Base-by-base conservation (phyloP, 2,888 invertebrate genomes). In the Pycnomerus fuliginosus region DNA sequence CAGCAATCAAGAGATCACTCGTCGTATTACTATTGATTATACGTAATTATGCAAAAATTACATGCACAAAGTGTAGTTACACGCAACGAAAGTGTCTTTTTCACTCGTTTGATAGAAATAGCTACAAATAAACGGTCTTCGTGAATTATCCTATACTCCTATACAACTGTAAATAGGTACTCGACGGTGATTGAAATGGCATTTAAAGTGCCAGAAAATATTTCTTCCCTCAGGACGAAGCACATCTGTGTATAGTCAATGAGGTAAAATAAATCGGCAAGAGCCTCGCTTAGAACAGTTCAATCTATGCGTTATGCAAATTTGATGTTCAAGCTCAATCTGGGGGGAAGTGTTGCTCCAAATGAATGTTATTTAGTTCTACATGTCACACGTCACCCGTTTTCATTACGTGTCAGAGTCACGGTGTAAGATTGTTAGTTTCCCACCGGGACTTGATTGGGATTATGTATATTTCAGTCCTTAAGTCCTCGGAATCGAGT, bases 311-410 rank as follows among this genome's bases (percentile, higher is more conserved):
- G 60, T 62, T 65, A 65, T 65, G 65, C 65, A 66, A 65, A 65
- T 65, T 49, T 48, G 41, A 30, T 42, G 51, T 50, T 49, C 34
- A 43, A 46, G 23, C 44, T 43, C 41, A 48, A 46, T 50, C 53
- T 35, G 31, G 45, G 53, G 57, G 54, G 56, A 57, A 49, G 48
- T 51, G 55, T 58, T 47, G 49, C 38, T 41, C 50, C 56, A 61
- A 66, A 65, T 61, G 65, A 64, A 64, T 58, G 66, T 65, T 65
- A 65, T 66, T 67, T 65, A 66, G 62, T 61, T 50, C 57, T 59
- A 58, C 62, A 61, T 62, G 66, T 64, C 65, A 63, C 65, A 66
- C 58, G 64, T 67, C 68, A 65, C 59, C 53, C 60, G 60, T 29
- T 62, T 68, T 68, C 66, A 65, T 67, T 66, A 62, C 62, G 53